Percentiles rank a stretch among this genome's conserved stretches.
Evolutionary conservation across 2,113 vertebrate species (phyloP).

Genomic region (Heliornis fulica): DNA sequence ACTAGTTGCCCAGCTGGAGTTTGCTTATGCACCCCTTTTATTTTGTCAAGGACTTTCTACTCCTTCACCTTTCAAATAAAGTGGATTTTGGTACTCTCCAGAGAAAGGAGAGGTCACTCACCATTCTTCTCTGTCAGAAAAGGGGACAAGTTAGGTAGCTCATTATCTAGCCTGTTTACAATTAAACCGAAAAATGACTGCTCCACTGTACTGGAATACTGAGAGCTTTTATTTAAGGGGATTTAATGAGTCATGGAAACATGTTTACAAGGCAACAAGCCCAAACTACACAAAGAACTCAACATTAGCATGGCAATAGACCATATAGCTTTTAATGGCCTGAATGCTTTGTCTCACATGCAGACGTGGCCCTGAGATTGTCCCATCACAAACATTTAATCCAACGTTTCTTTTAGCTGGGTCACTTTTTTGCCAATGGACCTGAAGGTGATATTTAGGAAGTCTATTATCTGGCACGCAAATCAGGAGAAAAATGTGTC

Average conservation of each 20-base stretch:
- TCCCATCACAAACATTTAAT: conserved; percentile 31
- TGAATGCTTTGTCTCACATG: conserved; percentile 7
- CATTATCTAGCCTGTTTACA: conserved; percentile 27
- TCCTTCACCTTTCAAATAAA: conserved; percentile 20
- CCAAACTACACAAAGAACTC: conserved; percentile 15
- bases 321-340: conserved; percentile 47
- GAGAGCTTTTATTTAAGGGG: conserved; percentile 23
- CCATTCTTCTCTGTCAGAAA: neutral
- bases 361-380: neutral
- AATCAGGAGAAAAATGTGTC: conserved; percentile 38
- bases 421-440: conserved; percentile 17
- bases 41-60: neutral
- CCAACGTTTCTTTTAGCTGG: conserved; percentile 6
- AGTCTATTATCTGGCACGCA: conserved; percentile 45
- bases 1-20: neutral
- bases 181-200: conserved; percentile 51
- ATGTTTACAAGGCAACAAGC: conserved; percentile 38
- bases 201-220: conserved; percentile 46
- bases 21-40: conserved; percentile 5
- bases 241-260: conserved; percentile 62
- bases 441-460: conserved; percentile 42
- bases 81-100: neutral
- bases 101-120: neutral
- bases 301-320: conserved; percentile 19
- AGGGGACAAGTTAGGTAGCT: conserved; percentile 38